phyloP scores from a whole-genome alignment of 2,797 vertebrate species.

The Chelidonichthys spinosus region DNA sequence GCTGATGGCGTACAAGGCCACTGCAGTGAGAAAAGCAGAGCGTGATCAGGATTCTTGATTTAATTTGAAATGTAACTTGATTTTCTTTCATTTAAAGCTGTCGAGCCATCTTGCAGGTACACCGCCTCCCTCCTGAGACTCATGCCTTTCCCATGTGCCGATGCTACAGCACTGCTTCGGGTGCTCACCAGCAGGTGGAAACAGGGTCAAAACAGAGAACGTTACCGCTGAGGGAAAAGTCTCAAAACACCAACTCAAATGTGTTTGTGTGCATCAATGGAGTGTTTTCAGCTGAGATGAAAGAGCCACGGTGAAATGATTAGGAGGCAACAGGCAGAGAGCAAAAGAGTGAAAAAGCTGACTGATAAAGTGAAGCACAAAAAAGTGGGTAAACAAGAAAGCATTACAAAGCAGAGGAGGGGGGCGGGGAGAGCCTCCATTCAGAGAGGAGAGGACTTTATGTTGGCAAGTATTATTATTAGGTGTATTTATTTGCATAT shows the following conservation, averaged over 20 bases:
- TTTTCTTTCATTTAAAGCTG: constrained; percentile 12
- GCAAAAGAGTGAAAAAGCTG: too few species aligned
- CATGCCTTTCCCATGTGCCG: neutral
- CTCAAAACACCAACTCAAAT: neutral
- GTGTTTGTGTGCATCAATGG: neutral
- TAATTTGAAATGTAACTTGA: neutral
- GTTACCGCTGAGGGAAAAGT: neutral
- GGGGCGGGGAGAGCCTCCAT: neutral
- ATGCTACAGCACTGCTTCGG: neutral
- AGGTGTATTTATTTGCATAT: too few species aligned
- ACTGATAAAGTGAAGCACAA: neutral
- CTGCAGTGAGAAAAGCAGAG: constrained; percentile 70
- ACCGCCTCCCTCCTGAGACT: neutral
- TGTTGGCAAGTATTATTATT: neutral
- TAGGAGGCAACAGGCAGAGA: neutral
- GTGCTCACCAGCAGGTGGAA: neutral
- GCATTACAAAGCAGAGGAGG: neutral
- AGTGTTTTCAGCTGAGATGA: too few species aligned
- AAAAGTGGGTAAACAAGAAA: neutral
- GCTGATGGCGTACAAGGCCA: constrained; percentile 94
- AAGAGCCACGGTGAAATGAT: too few species aligned
- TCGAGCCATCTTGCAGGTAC: neutral
- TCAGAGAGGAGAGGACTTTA: neutral
- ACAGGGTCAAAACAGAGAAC: neutral
- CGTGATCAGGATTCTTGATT: neutral